Conservation (phyloP, 37 sponge, comb jelly and placozoan species). For the Chondrosia reniformis region DNA sequence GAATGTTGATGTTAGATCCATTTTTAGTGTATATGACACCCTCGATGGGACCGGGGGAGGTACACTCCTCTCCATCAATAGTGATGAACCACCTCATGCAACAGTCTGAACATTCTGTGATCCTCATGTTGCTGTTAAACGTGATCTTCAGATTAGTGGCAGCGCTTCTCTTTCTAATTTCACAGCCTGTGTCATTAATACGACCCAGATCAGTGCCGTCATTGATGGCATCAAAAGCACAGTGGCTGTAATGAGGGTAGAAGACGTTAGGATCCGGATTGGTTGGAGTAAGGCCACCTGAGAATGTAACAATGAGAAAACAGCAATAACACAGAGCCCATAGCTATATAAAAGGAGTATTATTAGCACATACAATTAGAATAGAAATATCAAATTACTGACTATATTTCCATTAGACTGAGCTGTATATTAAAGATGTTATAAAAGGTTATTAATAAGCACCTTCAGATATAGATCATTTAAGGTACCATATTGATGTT, state of each 20-base stretch:
- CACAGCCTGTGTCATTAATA: constrained; percentile 16
- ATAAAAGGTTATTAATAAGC: too few species aligned
- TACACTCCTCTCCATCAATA: constrained; percentile 54
- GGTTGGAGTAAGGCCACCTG: not conserved
- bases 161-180: constrained; percentile 26
- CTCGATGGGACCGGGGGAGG: constrained; percentile 55
- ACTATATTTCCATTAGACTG: too few species aligned
- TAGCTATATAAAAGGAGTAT: too few species aligned
- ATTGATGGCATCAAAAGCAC: not conserved
- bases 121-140: constrained; percentile 45
- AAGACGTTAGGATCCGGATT: not conserved
- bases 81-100: constrained; percentile 66
- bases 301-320: not conserved
- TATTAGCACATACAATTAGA: too few species aligned
- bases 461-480: too few species aligned
- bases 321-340: not conserved
- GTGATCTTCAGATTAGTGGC: constrained; percentile 39
- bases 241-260: not conserved
- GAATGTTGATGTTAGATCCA: constrained; percentile 21
- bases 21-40: constrained; percentile 35
- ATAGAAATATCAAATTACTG: too few species aligned
- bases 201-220: constrained; percentile 9
- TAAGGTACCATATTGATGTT: too few species aligned
- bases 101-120: constrained; percentile 42
- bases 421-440: too few species aligned